phyloP scores from a whole-genome alignment of 2,888 invertebrate genomes.

The Alcis repandata region DNA sequence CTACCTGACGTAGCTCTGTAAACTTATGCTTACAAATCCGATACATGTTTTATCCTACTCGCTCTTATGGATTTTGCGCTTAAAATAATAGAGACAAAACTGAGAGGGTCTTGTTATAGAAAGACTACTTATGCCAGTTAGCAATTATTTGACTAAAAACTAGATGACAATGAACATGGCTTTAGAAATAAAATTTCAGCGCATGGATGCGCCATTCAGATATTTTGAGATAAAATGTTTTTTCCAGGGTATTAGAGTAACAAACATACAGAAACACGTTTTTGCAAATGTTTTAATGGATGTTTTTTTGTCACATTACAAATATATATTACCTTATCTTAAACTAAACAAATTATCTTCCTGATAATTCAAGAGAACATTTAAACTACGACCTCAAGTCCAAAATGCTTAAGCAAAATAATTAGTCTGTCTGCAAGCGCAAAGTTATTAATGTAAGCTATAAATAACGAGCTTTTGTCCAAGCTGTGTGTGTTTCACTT shows the following conservation, averaged over 20 bases:
- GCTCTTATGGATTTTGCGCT: neutral
- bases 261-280: too few relatives aligned
- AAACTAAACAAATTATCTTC: neutral
- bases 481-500: conserved; percentile 58
- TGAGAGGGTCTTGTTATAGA: neutral
- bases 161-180: neutral
- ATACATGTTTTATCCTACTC: neutral
- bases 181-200: neutral
- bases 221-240: too few relatives aligned
- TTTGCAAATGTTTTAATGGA: too few relatives aligned
- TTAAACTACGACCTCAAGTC: conserved; percentile 34
- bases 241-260: too few relatives aligned
- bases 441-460: conserved; percentile 62
- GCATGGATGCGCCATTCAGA: neutral
- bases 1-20: neutral
- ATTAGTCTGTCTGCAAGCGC: conserved; percentile 57
- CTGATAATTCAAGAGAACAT: conserved; percentile 19
- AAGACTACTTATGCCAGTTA: neutral
- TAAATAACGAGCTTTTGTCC: conserved; percentile 63
- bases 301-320: neutral
- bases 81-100: neutral
- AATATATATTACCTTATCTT: neutral
- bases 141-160: neutral
- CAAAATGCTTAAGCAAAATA: conserved; percentile 50
- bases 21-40: too few relatives aligned